Conservation (phyloP, 2,797 vertebrate genomes). For the Etheostoma perlongum region DNA sequence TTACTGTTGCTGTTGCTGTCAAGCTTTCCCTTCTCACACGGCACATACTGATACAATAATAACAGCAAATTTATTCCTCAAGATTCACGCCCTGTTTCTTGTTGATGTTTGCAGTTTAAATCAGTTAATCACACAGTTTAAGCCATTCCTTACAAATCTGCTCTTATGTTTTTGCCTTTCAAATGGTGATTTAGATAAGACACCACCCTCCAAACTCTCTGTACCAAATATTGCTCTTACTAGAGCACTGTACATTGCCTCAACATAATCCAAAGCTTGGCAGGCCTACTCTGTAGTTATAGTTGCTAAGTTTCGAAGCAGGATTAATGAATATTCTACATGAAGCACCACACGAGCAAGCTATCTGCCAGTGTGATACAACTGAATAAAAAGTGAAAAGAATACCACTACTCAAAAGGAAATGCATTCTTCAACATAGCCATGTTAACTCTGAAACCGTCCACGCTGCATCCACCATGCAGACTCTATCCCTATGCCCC, state of each 20-base stretch:
- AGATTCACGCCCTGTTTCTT: neutral
- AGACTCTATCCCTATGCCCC: slow-evolving; percentile 27
- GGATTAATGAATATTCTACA: too few relatives aligned
- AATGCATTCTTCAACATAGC: neutral
- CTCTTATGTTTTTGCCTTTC: too few relatives aligned
- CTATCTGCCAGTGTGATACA: neutral
- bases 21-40: neutral
- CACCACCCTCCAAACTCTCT: neutral
- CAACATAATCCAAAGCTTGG: too few relatives aligned
- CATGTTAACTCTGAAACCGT: slow-evolving; percentile 4
- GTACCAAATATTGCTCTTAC: neutral
- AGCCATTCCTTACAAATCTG: neutral
- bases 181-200: neutral
- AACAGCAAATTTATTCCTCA: too few relatives aligned
- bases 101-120: neutral
- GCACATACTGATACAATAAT: too few relatives aligned
- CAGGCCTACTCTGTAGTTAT: too few relatives aligned
- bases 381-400: too few relatives aligned
- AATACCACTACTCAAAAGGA: neutral
- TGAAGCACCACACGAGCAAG: neutral
- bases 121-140: neutral
- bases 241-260: neutral
- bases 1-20: neutral
- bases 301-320: too few relatives aligned
- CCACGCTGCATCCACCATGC: slow-evolving; percentile 11